Base-by-base conservation (phyloP, 2,888 invertebrate genomes). In the Notodonta ziczac region DNA sequence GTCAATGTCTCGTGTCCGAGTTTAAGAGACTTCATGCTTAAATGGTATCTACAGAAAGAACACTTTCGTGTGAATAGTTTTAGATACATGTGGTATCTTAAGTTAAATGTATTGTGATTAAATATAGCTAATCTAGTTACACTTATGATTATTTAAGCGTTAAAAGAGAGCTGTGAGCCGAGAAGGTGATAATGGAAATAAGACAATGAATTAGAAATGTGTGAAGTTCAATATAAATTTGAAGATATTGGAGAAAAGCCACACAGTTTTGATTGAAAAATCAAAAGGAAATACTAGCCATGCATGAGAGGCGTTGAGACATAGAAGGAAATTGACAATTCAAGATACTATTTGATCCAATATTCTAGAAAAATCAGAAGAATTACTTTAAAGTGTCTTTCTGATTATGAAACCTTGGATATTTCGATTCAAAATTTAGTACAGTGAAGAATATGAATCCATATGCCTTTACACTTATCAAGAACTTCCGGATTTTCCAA, bases 11-110 rank as follows among this genome's bases (percentile, higher is more conserved):
- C 60, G 57, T 58, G 61, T 59, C 24, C 24, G 24, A 24, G 57
- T 53, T 58, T 66, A 39, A 24, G 51, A 44, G 50, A 63, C 57
- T 60, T 60, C 62, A 63, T 59, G 50, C 42, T 60, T 57, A 58
- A 59, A 53, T 16, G 14, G 2, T 42, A 42, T 10, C 46, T n/a
- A 13, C 9, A 50, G 16, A 50, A 16, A 7, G 16, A 16, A 50
- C 16, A 8, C 4, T 46, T 46, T 50, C 12, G 50, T 16, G 50
- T 50, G 50, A 50, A 50, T 4, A n/a, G 42, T 10, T n/a, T 42
- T 10, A 42, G 50, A 50, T 50, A 50, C 50, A 50, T 10, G 16
- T 14, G 7, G 50, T 50, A 50, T 50, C 50, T 16, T n/a, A 12
- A 6, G 4, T 16, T 50, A 8, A 50, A n/a, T 48, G 8, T 48